Percentiles rank a stretch among this genome's conserved stretches.
Conservation (phyloP, 2,113 vertebrate genomes). For the Axis porcinus region DNA sequence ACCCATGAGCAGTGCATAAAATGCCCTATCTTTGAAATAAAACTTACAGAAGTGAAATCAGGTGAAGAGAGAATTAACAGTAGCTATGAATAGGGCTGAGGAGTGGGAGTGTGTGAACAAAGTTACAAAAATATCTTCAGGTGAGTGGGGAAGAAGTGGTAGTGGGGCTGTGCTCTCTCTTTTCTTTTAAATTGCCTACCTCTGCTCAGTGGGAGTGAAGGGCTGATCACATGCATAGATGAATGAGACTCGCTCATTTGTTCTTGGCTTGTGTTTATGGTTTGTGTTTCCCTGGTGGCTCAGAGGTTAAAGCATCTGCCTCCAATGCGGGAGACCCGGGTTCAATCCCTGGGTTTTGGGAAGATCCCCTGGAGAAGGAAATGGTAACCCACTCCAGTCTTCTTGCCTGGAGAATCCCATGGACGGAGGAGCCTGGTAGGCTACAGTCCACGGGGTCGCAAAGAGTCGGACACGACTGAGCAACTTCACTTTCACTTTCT, state of each 20-base stretch:
- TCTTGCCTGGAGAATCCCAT: too few relatives aligned
- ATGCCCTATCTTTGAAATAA: neutral
- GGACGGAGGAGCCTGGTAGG: too few relatives aligned
- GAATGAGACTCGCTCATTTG: neutral
- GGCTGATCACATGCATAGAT: neutral
- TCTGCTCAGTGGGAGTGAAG: neutral
- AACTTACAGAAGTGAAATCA: neutral
- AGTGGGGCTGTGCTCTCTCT: neutral
- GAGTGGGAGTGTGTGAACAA: neutral
- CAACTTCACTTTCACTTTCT: too few relatives aligned
- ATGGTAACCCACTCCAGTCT: too few relatives aligned
- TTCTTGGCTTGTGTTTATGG: neutral
- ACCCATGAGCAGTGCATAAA: neutral
- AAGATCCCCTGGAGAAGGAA: too few relatives aligned
- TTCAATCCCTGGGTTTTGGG: too few relatives aligned
- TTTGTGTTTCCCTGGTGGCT: neutral
- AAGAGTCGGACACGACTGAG: too few relatives aligned
- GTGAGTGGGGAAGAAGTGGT: neutral
- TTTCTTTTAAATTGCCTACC: neutral
- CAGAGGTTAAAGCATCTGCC: too few relatives aligned
- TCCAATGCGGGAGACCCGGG: too few relatives aligned
- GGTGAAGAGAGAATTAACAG: neutral
- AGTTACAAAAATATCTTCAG: neutral
- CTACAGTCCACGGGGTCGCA: too few relatives aligned
- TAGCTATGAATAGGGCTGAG: neutral